phyloP scores from a whole-genome alignment of 2,888 invertebrate genomes.

The Cyrtodaria siliqua region DNA sequence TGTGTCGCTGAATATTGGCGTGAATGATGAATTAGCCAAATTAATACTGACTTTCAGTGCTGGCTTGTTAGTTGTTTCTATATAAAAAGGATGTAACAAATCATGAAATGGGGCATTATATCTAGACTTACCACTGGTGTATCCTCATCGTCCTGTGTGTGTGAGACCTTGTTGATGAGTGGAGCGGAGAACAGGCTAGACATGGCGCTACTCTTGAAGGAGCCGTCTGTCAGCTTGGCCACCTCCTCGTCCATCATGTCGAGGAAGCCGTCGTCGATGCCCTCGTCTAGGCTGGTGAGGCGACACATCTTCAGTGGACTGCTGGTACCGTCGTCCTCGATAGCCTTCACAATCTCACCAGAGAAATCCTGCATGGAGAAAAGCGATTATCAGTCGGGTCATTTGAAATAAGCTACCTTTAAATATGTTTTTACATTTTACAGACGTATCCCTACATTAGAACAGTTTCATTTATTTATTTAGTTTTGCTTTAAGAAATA shows the following conservation, averaged over 20 bases:
- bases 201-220: constrained; percentile 53
- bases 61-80: background rate
- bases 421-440: no score
- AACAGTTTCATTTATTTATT: no score
- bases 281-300: constrained; percentile 70
- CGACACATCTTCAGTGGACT: constrained; percentile 72
- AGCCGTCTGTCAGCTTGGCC: constrained; percentile 36
- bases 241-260: constrained; percentile 66
- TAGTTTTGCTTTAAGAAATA: no score
- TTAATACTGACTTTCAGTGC: background rate
- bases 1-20: background rate
- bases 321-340: constrained; percentile 42
- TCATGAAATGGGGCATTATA: no score
- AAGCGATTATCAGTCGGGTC: no score
- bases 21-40: background rate
- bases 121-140: constrained; percentile 71
- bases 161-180: constrained; percentile 61
- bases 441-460: no score
- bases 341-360: constrained; percentile 54
- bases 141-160: constrained; percentile 59
- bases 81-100: no score
- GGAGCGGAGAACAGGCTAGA: constrained; percentile 76
- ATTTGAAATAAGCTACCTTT: no score
- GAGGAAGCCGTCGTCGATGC: constrained; percentile 82
- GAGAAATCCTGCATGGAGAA: constrained; percentile 74